A percentile compares a stretch with the other conserved stretches of the same genome.
Conservation (phyloP, 2,888 invertebrate species). For the Drosophila affinis region DNA sequence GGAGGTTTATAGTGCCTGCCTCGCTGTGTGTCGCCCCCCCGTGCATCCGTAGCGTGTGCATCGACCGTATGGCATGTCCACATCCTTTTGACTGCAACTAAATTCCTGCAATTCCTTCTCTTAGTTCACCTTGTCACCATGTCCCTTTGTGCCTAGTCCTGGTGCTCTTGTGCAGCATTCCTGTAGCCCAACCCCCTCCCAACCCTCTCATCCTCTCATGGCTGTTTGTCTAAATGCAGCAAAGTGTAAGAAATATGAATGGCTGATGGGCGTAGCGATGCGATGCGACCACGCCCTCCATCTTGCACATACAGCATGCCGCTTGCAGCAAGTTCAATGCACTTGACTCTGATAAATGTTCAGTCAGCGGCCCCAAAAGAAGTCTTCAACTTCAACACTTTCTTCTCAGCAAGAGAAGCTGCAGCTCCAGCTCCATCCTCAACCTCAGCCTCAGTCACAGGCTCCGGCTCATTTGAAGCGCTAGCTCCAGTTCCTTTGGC, state of each 20-base stretch:
- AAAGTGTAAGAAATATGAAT: conserved; percentile 74
- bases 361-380: conserved; percentile 50
- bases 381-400: conserved; percentile 70
- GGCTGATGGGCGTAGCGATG: conserved; percentile 58
- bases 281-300: conserved; percentile 57
- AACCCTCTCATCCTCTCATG: not conserved
- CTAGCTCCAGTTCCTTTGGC: not conserved
- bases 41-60: not conserved
- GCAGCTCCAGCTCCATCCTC: not conserved
- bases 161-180: not conserved
- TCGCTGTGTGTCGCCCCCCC: not conserved
- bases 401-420: conserved; percentile 42
- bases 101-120: conserved; percentile 44
- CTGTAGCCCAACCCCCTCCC: not conserved
- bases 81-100: conserved; percentile 57
- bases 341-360: conserved; percentile 68
- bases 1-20: conserved; percentile 33
- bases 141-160: conserved; percentile 58
- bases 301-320: conserved; percentile 54
- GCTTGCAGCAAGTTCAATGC: conserved; percentile 62
- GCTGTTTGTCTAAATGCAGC: conserved; percentile 65
- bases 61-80: conserved; percentile 38
- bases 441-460: too few species aligned
- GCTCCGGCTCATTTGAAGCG: not conserved
- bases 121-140: conserved; percentile 66